phyloP scores from a whole-genome alignment of 2,797 vertebrate species.

The Spondyliosoma cantharus region DNA sequence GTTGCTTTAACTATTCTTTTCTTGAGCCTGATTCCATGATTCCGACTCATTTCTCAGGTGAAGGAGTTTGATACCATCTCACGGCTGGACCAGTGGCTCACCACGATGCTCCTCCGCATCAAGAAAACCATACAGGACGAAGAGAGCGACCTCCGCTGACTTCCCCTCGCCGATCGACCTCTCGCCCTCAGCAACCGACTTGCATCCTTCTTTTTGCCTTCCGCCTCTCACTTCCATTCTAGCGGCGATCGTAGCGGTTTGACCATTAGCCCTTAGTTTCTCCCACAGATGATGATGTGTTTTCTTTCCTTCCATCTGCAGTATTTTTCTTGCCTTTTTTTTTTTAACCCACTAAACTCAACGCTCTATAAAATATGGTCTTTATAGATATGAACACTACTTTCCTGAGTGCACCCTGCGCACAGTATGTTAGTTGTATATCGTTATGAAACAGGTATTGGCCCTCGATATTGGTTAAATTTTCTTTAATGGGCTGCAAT shows the following conservation, averaged over 20 bases:
- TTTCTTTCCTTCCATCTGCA: constrained; percentile 50
- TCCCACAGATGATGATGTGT: constrained; percentile 30
- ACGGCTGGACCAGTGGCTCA: constrained; percentile 94
- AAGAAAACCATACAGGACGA: constrained; percentile 95
- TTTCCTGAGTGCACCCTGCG: constrained; percentile 41
- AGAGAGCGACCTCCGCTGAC: constrained; percentile 90
- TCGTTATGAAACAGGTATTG: constrained; percentile 42
- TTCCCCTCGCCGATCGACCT: neutral
- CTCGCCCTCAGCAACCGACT: neutral
- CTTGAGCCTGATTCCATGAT: too few species aligned
- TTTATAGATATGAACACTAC: constrained; percentile 65
- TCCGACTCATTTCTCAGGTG: constrained; percentile 67
- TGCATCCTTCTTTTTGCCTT: constrained; percentile 51
- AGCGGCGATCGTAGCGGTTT: constrained; percentile 31
- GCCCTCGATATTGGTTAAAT: constrained; percentile 26
- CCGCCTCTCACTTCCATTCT: constrained; percentile 56
- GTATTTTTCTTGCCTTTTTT: constrained; percentile 58
- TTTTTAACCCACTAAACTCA: constrained; percentile 47
- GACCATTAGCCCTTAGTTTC: constrained; percentile 27
- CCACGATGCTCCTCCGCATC: constrained; percentile 94
- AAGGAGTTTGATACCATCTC: constrained; percentile 93
- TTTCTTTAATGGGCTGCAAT: constrained; percentile 48
- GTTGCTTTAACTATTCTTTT: too few species aligned
- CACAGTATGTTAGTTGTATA: constrained; percentile 37
- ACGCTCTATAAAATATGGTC: constrained; percentile 7